Conservation (phyloP, 2,797 vertebrate genomes). For the Pygocentrus nattereri region DNA sequence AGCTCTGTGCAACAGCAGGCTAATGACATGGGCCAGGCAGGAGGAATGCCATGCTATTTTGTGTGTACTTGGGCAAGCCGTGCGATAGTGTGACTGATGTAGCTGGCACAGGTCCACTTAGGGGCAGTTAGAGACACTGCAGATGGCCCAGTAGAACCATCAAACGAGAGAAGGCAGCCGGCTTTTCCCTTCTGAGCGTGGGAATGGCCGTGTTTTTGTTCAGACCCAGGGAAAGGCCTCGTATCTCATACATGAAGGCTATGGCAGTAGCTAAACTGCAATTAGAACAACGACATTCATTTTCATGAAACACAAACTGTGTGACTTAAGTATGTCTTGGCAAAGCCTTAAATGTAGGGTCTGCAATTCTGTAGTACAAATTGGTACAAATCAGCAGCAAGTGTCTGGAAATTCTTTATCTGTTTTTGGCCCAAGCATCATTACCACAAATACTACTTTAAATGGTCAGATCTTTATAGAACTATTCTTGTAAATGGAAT, state of each 20-base stretch:
- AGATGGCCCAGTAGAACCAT: conserved; percentile 42
- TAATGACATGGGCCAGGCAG: conserved; percentile 13
- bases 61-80: conserved; percentile 33
- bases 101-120: conserved; percentile 36
- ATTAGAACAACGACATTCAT: background rate
- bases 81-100: background rate
- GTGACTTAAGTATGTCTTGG: background rate
- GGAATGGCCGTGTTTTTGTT: conserved; percentile 31
- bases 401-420: background rate
- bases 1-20: conserved; percentile 14
- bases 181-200: conserved; percentile 32
- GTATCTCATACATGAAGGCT: conserved; percentile 13
- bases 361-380: conserved; percentile 15
- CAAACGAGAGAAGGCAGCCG: background rate
- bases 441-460: background rate
- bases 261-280: conserved; percentile 7
- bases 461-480: too few species aligned
- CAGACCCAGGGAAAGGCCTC: background rate
- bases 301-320: conserved; percentile 19
- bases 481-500: too few species aligned
- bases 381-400: background rate
- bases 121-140: conserved; percentile 47
- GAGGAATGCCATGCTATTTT: conserved; percentile 26
- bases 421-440: background rate
- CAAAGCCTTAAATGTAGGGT: conserved; percentile 1